These are phyloP conservation scores for Spermophilus dauricus DNA, from an alignment of 2,113 vertebrate genomes.

Conservation along the genomic window DNA sequence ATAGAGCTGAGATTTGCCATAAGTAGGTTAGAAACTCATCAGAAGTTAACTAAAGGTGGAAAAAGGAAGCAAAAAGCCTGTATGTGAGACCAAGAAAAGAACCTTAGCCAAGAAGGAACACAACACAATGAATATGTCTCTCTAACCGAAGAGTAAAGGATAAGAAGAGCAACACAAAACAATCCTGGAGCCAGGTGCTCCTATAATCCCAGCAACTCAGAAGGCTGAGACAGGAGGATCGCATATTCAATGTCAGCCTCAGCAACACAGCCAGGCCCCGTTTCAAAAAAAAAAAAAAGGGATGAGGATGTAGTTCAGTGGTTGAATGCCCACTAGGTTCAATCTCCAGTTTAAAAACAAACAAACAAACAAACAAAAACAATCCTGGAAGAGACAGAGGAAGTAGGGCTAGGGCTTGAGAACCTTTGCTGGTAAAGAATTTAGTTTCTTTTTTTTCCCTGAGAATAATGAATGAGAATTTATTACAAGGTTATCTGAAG, in stretches of 20 bases:
- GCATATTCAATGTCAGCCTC: too few relatives aligned
- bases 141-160: neutral
- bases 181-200: neutral
- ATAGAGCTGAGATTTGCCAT: neutral
- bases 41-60: neutral
- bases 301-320: too few relatives aligned
- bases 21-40: neutral
- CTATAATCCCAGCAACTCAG: too few relatives aligned
- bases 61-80: neutral
- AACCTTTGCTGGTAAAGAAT: neutral
- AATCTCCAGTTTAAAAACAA: too few relatives aligned
- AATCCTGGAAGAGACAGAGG: neutral
- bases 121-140: neutral
- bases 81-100: conserved; percentile 6
- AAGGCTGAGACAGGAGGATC: too few relatives aligned
- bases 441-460: neutral
- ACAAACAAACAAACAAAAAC: neutral
- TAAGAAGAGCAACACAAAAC: neutral
- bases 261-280: too few relatives aligned
- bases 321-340: too few relatives aligned
- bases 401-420: neutral
- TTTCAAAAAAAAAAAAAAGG: too few relatives aligned
- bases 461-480: neutral
- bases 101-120: neutral
- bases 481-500: neutral